Evolutionary conservation across 2,888 invertebrate genomes (phyloP).

Genomic region (Odontocerum albicorne): DNA sequence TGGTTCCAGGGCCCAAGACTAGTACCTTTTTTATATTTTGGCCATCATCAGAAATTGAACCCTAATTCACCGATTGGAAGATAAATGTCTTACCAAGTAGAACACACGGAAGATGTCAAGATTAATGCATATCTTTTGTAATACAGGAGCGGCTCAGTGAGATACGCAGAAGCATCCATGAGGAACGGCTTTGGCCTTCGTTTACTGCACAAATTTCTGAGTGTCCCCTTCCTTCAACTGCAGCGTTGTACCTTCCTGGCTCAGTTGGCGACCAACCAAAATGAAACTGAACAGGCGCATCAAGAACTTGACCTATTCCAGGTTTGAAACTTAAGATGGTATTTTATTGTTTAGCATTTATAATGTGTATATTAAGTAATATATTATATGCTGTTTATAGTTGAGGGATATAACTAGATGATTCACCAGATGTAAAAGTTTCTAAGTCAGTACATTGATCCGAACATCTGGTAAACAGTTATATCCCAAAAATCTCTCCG

Average conservation of each 20-base stretch:
- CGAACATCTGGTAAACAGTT: too few species aligned
- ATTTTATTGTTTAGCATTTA: not conserved
- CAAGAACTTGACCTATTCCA: conserved; percentile 76
- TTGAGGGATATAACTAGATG: too few species aligned
- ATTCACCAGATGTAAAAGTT: not conserved
- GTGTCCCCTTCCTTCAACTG: conserved; percentile 88
- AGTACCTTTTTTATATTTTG: too few species aligned
- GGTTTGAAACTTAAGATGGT: conserved; percentile 52
- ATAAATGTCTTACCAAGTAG: not conserved
- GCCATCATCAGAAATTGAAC: too few species aligned
- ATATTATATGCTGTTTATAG: conserved; percentile 3
- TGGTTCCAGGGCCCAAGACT: too few species aligned
- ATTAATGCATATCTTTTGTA: not conserved
- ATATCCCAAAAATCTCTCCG: too few species aligned
- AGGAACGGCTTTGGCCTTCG: conserved; percentile 93
- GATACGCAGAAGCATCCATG: conserved; percentile 93
- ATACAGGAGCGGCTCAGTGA: conserved; percentile 64
- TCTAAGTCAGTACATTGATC: too few species aligned
- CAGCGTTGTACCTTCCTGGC: conserved; percentile 82
- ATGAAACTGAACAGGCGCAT: conserved; percentile 75
- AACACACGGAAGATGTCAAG: not conserved
- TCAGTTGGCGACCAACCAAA: conserved; percentile 82
- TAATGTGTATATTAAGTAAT: not conserved
- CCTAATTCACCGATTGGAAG: too few species aligned
- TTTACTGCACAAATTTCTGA: conserved; percentile 91